A percentile compares a stretch with the other conserved stretches of the same genome.
These are phyloP conservation scores for Gambelia wislizenii DNA, from an alignment of 2,797 vertebrate species.

Conservation along the genomic window DNA sequence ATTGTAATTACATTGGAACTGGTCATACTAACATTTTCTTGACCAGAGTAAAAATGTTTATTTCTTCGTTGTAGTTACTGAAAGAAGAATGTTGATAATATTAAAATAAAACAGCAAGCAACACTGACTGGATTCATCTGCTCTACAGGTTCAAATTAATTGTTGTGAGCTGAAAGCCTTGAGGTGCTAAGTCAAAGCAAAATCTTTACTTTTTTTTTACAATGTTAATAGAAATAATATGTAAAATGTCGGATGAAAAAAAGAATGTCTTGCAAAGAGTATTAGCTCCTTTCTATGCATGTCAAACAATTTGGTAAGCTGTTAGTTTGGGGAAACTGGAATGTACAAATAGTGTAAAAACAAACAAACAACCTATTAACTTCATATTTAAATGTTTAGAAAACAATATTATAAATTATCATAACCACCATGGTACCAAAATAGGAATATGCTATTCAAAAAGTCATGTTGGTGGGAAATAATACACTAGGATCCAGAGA, in stretches of 20 bases:
- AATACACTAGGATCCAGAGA: too few species aligned
- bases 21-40: too few species aligned
- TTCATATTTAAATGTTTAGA: neutral
- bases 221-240: slow-evolving; percentile 2
- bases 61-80: too few species aligned
- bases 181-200: neutral
- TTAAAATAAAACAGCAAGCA: neutral
- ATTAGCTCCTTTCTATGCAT: neutral
- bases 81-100: neutral
- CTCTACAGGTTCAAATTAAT: too few species aligned
- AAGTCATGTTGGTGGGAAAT: neutral
- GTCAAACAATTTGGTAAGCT: neutral
- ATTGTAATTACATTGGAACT: too few species aligned
- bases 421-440: neutral
- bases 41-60: too few species aligned
- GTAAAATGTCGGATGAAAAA: neutral
- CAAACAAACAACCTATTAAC: neutral
- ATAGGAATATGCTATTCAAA: neutral
- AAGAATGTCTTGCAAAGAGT: neutral
- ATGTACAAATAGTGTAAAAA: neutral
- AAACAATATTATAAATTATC: neutral
- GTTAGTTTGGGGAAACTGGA: neutral
- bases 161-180: neutral
- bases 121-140: too few species aligned
- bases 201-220: neutral